Evolutionary conservation across 2,797 vertebrate species (phyloP).

Genomic region (Sparidentex hasta): DNA sequence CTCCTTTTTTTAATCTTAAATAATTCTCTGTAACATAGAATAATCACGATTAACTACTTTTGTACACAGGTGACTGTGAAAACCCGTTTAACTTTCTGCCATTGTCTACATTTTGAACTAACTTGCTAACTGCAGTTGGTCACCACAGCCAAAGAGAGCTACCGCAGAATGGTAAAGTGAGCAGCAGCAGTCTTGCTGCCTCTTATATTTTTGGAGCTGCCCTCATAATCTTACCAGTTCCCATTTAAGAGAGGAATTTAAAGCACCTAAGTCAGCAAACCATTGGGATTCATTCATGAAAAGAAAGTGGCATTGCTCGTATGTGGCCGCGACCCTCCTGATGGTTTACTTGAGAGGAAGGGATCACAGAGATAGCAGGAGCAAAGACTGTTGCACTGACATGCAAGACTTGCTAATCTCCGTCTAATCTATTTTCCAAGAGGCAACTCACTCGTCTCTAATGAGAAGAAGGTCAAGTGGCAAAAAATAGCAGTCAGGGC

Average conservation of each 20-base stretch:
- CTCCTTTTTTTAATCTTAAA: too few species aligned
- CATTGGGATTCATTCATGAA: background rate
- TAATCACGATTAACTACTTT: too few species aligned
- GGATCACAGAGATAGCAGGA: background rate
- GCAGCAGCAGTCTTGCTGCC: too few species aligned
- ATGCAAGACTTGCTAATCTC: conserved; percentile 36
- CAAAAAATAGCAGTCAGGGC: conserved; percentile 8
- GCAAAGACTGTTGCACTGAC: background rate
- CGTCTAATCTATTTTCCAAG: conserved; percentile 47
- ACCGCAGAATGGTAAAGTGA: too few species aligned
- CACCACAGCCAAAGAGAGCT: too few species aligned
- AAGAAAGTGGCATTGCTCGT: background rate
- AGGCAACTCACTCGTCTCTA: conserved; percentile 14
- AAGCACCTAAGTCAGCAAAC: background rate
- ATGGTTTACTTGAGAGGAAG: conserved; percentile 3
- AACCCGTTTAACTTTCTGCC: background rate
- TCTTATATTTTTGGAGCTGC: too few species aligned
- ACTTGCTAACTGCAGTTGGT: too few species aligned
- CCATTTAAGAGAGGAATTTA: background rate
- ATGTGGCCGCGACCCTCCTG: background rate
- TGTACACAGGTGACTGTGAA: too few species aligned
- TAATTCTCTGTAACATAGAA: too few species aligned
- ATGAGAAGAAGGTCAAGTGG: conserved; percentile 38
- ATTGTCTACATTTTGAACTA: background rate
- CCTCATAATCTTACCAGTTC: too few species aligned